Evolutionary conservation across 2,797 vertebrate species (phyloP).

Genomic region (Manis crassicaudata): DNA sequence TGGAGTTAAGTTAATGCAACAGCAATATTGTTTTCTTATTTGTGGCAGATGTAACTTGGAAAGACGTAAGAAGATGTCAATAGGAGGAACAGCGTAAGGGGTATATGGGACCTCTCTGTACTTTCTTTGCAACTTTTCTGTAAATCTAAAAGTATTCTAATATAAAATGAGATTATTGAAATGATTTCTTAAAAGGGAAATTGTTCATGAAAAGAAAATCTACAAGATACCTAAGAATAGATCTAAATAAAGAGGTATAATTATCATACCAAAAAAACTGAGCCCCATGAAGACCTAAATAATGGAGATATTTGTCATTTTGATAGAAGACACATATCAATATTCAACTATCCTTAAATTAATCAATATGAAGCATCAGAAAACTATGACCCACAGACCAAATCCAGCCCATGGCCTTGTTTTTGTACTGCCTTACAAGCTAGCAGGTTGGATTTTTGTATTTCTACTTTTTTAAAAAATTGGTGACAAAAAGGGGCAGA

Average conservation of each 20-base stretch:
- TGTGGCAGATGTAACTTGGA: neutral
- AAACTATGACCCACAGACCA: neutral
- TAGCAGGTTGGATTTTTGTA: neutral
- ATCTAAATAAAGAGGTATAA: neutral
- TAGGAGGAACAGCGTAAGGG: neutral
- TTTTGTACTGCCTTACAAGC: neutral
- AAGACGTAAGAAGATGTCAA: neutral
- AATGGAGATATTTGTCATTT: neutral
- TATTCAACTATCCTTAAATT: neutral
- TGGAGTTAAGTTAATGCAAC: neutral
- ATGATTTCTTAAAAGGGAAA: neutral
- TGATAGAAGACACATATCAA: neutral
- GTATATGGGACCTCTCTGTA: neutral
- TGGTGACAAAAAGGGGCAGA: neutral
- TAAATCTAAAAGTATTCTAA: neutral
- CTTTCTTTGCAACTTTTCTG: neutral
- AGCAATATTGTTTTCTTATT: neutral
- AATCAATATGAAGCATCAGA: neutral
- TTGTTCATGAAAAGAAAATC: neutral
- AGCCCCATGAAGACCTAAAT: neutral
- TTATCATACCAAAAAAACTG: neutral
- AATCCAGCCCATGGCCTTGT: neutral
- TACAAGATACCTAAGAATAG: neutral
- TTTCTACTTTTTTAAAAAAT: neutral
- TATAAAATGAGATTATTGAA: neutral